These are phyloP conservation scores for Cephus pygmeus DNA, from an alignment of 2,888 invertebrate genomes.

Conservation along the genomic window DNA sequence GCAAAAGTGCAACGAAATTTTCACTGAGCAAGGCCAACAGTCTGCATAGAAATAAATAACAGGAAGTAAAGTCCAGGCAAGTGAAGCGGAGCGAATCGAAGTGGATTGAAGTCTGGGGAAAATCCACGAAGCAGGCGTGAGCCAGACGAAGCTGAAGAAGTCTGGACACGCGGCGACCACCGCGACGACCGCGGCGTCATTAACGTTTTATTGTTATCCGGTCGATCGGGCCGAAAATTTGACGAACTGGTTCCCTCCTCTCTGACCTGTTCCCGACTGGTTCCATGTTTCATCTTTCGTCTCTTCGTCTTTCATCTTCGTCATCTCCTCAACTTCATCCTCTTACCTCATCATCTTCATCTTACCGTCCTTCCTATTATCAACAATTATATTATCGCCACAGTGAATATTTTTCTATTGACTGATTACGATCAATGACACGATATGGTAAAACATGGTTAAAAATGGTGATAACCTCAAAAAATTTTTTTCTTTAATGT, in stretches of 20 bases:
- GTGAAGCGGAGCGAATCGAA: background rate
- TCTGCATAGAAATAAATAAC: background rate
- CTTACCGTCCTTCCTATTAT: background rate
- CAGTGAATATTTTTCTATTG: background rate
- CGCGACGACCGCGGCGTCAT: conserved; percentile 42
- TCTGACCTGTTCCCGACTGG: background rate
- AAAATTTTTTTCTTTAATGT: background rate
- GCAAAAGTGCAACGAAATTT: background rate
- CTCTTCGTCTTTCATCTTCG: conserved; percentile 12
- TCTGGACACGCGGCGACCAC: conserved; percentile 36
- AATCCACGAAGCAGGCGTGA: background rate
- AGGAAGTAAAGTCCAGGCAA: background rate
- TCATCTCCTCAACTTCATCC: background rate
- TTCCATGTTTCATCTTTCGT: conserved; percentile 19
- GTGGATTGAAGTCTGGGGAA: background rate
- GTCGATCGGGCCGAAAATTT: conserved; percentile 53
- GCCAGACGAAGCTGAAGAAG: background rate
- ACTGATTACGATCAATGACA: too few relatives aligned
- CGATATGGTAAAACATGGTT: too few relatives aligned
- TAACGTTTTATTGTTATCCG: conserved; percentile 56
- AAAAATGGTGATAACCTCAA: too few relatives aligned
- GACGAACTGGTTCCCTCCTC: conserved; percentile 46
- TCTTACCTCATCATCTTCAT: background rate
- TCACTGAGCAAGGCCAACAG: background rate
- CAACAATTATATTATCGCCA: background rate